Conservation (phyloP, 2,888 invertebrate genomes). For the Lysandra coridon region DNA sequence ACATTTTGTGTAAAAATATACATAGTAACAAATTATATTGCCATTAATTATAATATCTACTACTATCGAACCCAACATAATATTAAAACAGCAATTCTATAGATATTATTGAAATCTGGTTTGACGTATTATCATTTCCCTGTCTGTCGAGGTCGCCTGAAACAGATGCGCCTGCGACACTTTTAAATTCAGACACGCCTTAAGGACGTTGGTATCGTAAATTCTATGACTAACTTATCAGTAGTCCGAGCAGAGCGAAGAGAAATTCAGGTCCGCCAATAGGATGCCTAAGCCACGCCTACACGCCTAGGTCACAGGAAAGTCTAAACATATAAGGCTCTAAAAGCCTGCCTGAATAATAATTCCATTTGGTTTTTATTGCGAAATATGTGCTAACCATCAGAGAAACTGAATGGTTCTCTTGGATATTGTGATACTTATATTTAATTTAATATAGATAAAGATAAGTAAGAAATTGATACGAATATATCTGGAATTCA, state of each 20-base stretch:
- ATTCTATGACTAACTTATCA: constrained; percentile 52
- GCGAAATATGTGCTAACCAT: not conserved
- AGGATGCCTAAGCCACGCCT: constrained; percentile 64
- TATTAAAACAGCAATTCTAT: not conserved
- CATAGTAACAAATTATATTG: no score
- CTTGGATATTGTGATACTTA: no score
- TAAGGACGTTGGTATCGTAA: constrained; percentile 35
- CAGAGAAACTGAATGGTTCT: not conserved
- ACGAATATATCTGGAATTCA: no score
- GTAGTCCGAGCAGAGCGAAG: constrained; percentile 60
- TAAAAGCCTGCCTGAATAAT: constrained; percentile 4
- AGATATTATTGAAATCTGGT: not conserved
- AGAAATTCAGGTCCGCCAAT: constrained; percentile 74
- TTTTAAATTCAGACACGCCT: constrained; percentile 33
- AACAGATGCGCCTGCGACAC: constrained; percentile 37
- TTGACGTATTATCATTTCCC: constrained; percentile 18
- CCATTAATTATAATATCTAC: not conserved
- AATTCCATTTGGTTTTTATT: not conserved
- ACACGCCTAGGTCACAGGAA: constrained; percentile 43
- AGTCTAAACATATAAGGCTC: not conserved
- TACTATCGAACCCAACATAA: not conserved
- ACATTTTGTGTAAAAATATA: no score
- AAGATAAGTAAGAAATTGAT: not conserved
- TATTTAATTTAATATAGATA: no score
- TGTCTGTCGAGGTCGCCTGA: constrained; percentile 35